phyloP scores from a whole-genome alignment of 2,888 invertebrate genomes.

The Blastobasis lacticolella region DNA sequence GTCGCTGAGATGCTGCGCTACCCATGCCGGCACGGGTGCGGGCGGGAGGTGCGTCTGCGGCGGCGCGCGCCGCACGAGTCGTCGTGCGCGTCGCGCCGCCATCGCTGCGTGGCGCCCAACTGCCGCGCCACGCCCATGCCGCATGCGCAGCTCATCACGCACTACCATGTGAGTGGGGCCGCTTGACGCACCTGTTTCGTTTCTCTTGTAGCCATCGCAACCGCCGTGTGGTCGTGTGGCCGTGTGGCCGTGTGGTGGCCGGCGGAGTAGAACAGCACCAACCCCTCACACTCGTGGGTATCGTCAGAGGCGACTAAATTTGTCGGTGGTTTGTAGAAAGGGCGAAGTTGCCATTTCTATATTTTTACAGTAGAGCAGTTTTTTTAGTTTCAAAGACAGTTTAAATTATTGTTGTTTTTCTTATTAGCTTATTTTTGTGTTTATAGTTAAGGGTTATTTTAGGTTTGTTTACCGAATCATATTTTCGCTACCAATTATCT shows the following conservation, averaged over 20 bases:
- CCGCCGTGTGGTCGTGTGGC: neutral
- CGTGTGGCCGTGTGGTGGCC: neutral
- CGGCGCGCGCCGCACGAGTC: slow-evolving; percentile 63
- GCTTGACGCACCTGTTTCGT: neutral
- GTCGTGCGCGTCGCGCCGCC: slow-evolving; percentile 56
- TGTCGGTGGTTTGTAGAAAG: neutral
- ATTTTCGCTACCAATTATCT: no score
- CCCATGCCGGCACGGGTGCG: slow-evolving; percentile 72
- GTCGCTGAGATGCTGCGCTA: slow-evolving; percentile 69
- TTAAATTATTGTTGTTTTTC: no score
- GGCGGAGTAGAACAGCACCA: no score
- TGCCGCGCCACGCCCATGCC: slow-evolving; percentile 40
- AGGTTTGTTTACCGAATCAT: no score
- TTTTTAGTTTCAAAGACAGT: no score
- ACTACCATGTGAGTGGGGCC: slow-evolving; percentile 19
- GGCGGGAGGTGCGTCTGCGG: slow-evolving; percentile 53
- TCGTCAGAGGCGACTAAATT: neutral
- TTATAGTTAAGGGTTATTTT: no score
- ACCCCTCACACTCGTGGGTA: no score
- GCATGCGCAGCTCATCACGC: slow-evolving; percentile 19
- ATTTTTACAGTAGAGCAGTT: no score
- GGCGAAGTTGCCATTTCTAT: no score
- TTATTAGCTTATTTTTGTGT: no score
- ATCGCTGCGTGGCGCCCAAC: slow-evolving; percentile 58
- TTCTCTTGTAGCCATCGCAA: neutral